Conservation (phyloP, 2,888 invertebrate genomes). For the Rhingia campestris region DNA sequence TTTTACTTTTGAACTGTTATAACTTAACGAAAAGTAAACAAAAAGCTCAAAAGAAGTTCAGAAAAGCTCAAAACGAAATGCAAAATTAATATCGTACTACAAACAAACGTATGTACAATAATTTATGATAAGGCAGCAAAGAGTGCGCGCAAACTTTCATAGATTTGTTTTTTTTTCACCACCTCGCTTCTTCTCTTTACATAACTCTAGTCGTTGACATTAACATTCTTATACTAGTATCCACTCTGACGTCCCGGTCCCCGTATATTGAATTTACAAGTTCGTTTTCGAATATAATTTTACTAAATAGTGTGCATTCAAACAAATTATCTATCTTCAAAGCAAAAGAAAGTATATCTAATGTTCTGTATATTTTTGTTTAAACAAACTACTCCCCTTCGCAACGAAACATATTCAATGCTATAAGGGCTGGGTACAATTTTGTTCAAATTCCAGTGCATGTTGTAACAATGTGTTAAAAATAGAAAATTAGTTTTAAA, state of each 20-base stretch:
- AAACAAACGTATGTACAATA: slow-evolving; percentile 26
- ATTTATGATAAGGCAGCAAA: slow-evolving; percentile 41
- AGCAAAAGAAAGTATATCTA: slow-evolving; percentile 6
- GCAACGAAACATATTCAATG: slow-evolving; percentile 10
- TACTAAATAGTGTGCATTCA: slow-evolving; percentile 19
- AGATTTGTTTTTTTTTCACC: slow-evolving; percentile 19
- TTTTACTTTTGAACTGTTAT: slow-evolving; percentile 3
- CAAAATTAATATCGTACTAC: slow-evolving; percentile 5
- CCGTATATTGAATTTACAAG: slow-evolving; percentile 47
- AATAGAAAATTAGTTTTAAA: background rate
- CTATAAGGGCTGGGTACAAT: slow-evolving; percentile 10
- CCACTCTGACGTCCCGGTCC: slow-evolving; percentile 60
- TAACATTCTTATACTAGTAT: slow-evolving; percentile 69
- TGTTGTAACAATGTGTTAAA: slow-evolving; percentile 7
- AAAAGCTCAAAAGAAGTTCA: background rate
- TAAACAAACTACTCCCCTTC: background rate
- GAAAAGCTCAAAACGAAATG: slow-evolving; percentile 24
- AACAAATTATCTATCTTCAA: background rate
- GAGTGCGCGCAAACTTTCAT: slow-evolving; percentile 57
- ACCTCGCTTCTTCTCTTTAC: slow-evolving; percentile 48
- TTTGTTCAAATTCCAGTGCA: slow-evolving; percentile 14
- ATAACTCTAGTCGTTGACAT: slow-evolving; percentile 68
- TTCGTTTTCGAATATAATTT: slow-evolving; percentile 43
- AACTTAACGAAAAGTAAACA: slow-evolving; percentile 2
- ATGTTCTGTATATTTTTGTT: slow-evolving; percentile 1